A percentile compares a stretch with the other conserved stretches of the same genome.
Conservation (phyloP, 2,113 vertebrate species). For the Felis chaus region DNA sequence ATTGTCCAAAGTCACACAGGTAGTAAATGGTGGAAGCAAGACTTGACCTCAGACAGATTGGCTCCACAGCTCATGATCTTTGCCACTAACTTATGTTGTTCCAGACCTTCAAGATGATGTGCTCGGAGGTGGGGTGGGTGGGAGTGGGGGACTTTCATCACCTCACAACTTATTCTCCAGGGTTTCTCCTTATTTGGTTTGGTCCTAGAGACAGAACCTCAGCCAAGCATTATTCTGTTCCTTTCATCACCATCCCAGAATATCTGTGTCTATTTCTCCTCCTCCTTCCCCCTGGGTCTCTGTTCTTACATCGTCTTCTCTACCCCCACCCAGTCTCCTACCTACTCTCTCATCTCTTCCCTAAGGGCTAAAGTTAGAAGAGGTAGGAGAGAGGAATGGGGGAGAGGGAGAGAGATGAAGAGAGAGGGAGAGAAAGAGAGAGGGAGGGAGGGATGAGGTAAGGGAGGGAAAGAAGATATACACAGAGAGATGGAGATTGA, state of each 20-base stretch:
- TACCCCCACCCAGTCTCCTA: background rate
- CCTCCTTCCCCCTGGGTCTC: background rate
- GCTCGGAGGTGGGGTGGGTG: background rate
- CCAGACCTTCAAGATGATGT: background rate
- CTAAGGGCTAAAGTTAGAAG: background rate
- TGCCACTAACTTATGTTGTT: background rate
- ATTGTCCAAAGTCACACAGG: background rate
- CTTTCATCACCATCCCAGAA: background rate
- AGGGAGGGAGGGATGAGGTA: too few species aligned
- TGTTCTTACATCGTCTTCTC: background rate
- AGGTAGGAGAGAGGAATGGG: background rate
- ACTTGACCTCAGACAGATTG: background rate
- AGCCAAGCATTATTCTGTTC: background rate
- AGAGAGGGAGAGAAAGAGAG: too few species aligned
- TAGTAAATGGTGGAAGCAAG: background rate
- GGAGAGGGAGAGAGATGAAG: rapidly evolving
- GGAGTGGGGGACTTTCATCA: background rate
- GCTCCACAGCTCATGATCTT: background rate
- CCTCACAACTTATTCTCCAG: background rate
- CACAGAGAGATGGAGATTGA: background rate
- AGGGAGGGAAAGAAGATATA: background rate
- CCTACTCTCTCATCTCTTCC: background rate
- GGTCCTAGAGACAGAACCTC: background rate
- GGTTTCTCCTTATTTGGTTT: background rate
- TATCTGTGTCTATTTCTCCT: background rate